These are phyloP conservation scores for Corynorhinus townsendii DNA, from an alignment of 2,113 vertebrate genomes.

Conservation along the genomic window DNA sequence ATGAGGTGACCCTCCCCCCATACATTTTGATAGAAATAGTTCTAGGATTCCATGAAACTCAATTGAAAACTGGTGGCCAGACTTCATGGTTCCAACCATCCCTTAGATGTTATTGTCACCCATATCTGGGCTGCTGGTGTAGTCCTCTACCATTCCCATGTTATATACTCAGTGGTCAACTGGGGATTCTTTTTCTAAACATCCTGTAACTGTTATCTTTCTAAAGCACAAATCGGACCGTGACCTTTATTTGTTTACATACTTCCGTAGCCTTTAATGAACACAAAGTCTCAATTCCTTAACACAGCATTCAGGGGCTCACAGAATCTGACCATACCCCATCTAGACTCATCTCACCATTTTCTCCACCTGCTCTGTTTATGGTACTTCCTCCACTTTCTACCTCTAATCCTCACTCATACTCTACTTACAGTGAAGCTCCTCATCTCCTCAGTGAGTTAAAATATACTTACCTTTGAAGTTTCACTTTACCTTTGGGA, in stretches of 20 bases:
- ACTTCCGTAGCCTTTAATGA: background rate
- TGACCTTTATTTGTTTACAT: background rate
- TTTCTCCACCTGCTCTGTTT: background rate
- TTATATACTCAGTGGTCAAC: background rate
- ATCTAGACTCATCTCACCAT: background rate
- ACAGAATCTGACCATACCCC: background rate
- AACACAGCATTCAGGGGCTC: background rate
- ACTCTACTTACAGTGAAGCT: background rate
- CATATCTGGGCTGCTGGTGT: background rate
- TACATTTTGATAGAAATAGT: background rate
- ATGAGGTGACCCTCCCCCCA: no score
- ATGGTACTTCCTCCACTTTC: background rate
- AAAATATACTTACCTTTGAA: background rate
- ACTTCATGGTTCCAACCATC: background rate
- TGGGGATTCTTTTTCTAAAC: background rate
- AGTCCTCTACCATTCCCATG: background rate
- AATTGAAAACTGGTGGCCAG: background rate
- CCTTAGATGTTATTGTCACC: background rate
- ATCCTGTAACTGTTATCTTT: background rate
- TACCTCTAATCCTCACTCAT: background rate
- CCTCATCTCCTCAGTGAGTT: background rate
- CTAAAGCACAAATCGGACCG: background rate
- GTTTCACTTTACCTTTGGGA: background rate
- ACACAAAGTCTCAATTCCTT: background rate
- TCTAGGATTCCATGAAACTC: background rate